These are phyloP conservation scores for Corythucha ciliata DNA, from an alignment of 2,888 invertebrate genomes.

Conservation along the genomic window DNA sequence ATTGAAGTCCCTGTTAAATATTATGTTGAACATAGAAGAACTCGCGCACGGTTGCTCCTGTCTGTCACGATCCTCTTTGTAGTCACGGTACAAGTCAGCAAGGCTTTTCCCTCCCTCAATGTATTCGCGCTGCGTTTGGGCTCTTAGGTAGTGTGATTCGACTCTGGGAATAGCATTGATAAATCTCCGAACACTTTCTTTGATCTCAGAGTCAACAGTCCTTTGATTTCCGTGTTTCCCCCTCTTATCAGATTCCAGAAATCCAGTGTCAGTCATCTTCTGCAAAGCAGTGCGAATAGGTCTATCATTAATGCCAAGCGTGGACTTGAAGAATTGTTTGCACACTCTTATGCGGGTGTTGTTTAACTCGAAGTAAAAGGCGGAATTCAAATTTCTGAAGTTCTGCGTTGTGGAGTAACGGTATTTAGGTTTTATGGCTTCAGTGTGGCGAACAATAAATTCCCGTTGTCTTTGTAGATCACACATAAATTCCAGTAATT, in stretches of 20 bases:
- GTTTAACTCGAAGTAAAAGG: conserved; percentile 34
- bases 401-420: conserved; percentile 31
- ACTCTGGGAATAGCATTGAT: conserved; percentile 36
- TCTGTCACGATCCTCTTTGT: conserved; percentile 8
- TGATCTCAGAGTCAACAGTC: conserved; percentile 29
- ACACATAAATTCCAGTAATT: conserved; percentile 5
- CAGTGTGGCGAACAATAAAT: conserved; percentile 7
- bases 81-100: conserved; percentile 19
- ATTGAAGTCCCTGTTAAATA: conserved; percentile 8
- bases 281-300: conserved; percentile 30
- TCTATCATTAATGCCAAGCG: conserved; percentile 30
- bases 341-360: conserved; percentile 30
- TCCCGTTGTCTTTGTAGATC: conserved; percentile 11
- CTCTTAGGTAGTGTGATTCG: conserved; percentile 36
- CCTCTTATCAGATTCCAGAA: conserved; percentile 32
- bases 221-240: conserved; percentile 36
- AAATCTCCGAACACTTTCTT: conserved; percentile 31
- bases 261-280: no score
- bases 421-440: conserved; percentile 7
- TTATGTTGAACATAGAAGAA: conserved; percentile 13
- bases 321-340: conserved; percentile 18
- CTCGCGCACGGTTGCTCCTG: conserved; percentile 15
- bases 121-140: conserved; percentile 33
- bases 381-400: conserved; percentile 31
- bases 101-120: conserved; percentile 36